A percentile compares a stretch with the other conserved stretches of the same genome.
Conservation (phyloP, 2,888 invertebrate genomes). For the Scelioninae gen. 1 region DNA sequence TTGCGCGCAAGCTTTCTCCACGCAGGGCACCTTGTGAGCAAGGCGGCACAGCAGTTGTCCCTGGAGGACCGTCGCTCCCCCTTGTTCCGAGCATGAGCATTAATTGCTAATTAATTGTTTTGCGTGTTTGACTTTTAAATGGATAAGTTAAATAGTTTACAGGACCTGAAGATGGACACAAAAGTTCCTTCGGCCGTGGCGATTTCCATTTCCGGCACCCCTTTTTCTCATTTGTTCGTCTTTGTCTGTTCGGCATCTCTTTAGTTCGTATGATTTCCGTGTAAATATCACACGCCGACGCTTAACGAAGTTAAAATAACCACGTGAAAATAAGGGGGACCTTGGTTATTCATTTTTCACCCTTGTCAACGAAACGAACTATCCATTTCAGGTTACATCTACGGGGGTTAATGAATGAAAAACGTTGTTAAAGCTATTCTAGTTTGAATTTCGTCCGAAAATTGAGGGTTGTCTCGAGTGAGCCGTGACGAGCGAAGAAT, state of each 20-base stretch:
- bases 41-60: slow-evolving; percentile 66
- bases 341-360: slow-evolving; percentile 78
- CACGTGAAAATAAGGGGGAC: slow-evolving; percentile 71
- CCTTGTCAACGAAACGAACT: slow-evolving; percentile 73
- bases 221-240: slow-evolving; percentile 41
- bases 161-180: slow-evolving; percentile 72
- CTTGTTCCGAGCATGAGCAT: slow-evolving; percentile 75
- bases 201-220: slow-evolving; percentile 28
- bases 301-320: slow-evolving; percentile 79
- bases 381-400: slow-evolving; percentile 68
- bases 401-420: slow-evolving; percentile 64
- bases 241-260: slow-evolving; percentile 28
- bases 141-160: slow-evolving; percentile 81
- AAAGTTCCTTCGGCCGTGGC: slow-evolving; percentile 48
- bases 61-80: slow-evolving; percentile 69
- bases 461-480: slow-evolving; percentile 14
- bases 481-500: not conserved
- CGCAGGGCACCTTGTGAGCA: slow-evolving; percentile 70
- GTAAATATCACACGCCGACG: slow-evolving; percentile 68
- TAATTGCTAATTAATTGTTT: slow-evolving; percentile 84
- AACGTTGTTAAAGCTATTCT: slow-evolving; percentile 58
- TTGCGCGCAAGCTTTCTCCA: slow-evolving; percentile 75
- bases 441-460: slow-evolving; percentile 26
- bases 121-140: slow-evolving; percentile 83
- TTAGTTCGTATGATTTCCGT: slow-evolving; percentile 67